These are phyloP conservation scores for Lanius collurio DNA, from an alignment of 2,113 vertebrate genomes.

Conservation along the genomic window DNA sequence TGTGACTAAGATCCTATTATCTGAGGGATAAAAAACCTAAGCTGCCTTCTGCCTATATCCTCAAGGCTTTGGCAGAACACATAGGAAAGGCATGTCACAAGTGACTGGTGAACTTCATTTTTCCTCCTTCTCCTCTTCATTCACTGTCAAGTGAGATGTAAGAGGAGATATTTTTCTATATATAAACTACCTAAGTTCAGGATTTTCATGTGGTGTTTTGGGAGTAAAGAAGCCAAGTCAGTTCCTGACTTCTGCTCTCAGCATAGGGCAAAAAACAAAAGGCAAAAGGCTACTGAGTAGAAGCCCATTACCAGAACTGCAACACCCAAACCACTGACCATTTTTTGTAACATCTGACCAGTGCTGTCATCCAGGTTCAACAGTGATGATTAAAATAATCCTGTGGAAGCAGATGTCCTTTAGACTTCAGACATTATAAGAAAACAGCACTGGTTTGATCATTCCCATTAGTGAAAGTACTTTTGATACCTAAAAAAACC, in stretches of 20 bases:
- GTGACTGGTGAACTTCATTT: neutral
- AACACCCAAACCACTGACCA: neutral
- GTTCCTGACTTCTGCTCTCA: neutral
- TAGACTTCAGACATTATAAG: neutral
- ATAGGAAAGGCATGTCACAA: neutral
- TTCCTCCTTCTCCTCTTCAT: neutral
- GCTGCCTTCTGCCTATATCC: neutral
- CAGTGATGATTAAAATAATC: neutral
- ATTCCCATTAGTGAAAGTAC: neutral
- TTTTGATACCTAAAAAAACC: neutral
- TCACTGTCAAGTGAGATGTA: neutral
- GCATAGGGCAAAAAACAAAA: neutral
- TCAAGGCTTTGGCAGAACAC: neutral
- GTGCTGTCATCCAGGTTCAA: neutral
- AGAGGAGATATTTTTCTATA: neutral
- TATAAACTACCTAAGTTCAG: neutral
- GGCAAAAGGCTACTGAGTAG: neutral
- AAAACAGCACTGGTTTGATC: neutral
- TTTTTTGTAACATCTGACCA: neutral
- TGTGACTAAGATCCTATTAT: neutral
- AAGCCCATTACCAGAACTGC: neutral
- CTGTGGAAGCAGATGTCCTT: neutral
- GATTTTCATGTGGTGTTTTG: neutral
- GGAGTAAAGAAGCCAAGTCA: neutral
- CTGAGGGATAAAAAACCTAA: constrained; percentile 1